Evolutionary conservation across 2,888 invertebrate species (phyloP).

Genomic region (Biston betularia): DNA sequence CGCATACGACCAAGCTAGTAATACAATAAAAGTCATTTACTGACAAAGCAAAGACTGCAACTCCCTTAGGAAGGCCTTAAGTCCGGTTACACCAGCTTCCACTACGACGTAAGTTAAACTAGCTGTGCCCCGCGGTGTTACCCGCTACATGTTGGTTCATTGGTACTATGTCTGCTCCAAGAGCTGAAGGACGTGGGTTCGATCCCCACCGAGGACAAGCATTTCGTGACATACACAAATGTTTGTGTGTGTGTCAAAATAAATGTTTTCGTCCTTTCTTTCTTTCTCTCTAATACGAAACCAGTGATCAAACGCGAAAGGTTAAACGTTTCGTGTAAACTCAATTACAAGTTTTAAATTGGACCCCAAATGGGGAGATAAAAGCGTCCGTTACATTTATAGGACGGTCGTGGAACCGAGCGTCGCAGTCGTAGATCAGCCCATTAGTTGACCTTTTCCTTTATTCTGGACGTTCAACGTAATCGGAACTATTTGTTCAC

Average conservation of each 20-base stretch:
- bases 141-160: no score
- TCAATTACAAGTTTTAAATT: not conserved
- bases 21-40: constrained; percentile 19
- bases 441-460: constrained; percentile 30
- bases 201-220: no score
- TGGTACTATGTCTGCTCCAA: no score
- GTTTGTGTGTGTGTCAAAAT: no score
- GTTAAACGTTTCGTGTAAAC: not conserved
- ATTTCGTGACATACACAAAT: no score
- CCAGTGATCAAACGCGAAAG: not conserved
- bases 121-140: no score
- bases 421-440: constrained; percentile 4
- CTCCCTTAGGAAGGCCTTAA: constrained; percentile 10
- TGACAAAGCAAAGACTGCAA: constrained; percentile 23
- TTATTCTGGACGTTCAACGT: not conserved
- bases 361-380: not conserved
- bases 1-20: not conserved
- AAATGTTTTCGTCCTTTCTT: no score
- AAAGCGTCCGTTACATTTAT: constrained; percentile 6
- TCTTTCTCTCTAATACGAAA: no score
- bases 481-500: constrained; percentile 2
- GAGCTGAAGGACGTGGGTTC: no score
- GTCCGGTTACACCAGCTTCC: constrained; percentile 1
- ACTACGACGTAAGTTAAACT: no score
- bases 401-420: constrained; percentile 4